These are phyloP conservation scores for Calcarius lapponicus DNA, from an alignment of 2,797 vertebrate species.

Conservation along the genomic window DNA sequence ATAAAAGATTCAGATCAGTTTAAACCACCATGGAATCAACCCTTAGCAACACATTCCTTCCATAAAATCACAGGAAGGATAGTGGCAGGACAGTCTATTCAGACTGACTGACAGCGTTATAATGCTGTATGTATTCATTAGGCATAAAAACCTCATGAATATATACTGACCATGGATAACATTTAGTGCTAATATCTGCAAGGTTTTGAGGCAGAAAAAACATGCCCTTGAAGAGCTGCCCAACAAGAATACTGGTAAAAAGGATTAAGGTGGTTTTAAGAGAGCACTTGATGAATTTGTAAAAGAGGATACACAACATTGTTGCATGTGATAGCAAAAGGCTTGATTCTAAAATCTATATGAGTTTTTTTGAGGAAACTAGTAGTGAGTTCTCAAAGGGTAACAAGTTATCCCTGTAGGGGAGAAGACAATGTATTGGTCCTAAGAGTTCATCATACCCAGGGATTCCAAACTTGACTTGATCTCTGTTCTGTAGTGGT, in stretches of 20 bases:
- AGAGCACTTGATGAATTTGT: not conserved
- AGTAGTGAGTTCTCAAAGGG: not conserved
- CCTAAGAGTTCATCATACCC: conserved; percentile 77
- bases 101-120: not conserved
- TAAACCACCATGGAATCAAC: not conserved
- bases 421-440: not conserved
- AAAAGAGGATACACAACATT: not conserved
- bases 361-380: no score
- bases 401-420: not conserved
- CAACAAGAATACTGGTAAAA: not conserved
- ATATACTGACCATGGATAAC: not conserved
- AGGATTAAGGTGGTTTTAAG: not conserved
- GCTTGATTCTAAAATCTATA: not conserved
- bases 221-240: not conserved
- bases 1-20: not conserved
- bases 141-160: not conserved
- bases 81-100: not conserved
- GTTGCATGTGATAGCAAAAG: not conserved
- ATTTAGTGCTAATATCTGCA: not conserved
- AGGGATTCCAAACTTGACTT: conserved; percentile 87
- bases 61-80: not conserved
- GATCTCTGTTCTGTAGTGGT: conserved; percentile 89
- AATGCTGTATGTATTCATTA: no score
- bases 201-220: not conserved
- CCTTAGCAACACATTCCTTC: not conserved